These are phyloP conservation scores for Pseudolaguvia tuberculata DNA, from an alignment of 2,113 vertebrate species.

Conservation along the genomic window DNA sequence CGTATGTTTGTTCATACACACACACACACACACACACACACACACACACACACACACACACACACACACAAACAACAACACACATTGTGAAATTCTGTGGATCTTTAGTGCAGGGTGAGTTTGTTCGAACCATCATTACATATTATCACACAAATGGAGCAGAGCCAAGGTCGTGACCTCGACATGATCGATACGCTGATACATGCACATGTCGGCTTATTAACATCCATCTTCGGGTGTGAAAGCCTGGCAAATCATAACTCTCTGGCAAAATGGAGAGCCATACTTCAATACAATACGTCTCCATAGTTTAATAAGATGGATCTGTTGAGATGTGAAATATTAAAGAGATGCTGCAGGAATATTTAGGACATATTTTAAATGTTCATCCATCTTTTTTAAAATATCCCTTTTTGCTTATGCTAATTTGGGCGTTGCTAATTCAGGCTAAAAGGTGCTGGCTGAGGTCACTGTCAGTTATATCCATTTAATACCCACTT, in stretches of 20 bases:
- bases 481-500: slow-evolving; percentile 82
- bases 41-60: no score
- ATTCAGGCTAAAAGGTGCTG: slow-evolving; percentile 65
- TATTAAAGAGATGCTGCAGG: neutral
- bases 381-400: slow-evolving; percentile 30
- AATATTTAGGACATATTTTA: neutral
- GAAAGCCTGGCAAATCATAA: slow-evolving; percentile 17
- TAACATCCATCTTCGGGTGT: slow-evolving; percentile 28
- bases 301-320: neutral
- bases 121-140: slow-evolving; percentile 54
- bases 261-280: slow-evolving; percentile 2
- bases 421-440: slow-evolving; percentile 63
- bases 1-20: no score
- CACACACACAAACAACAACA: neutral
- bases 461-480: slow-evolving; percentile 78
- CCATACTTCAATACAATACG: neutral
- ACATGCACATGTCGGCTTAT: slow-evolving; percentile 19
- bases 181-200: slow-evolving; percentile 57
- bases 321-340: neutral
- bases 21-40: no score
- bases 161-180: slow-evolving; percentile 52
- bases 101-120: slow-evolving; percentile 13
- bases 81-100: neutral
- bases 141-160: slow-evolving; percentile 59
- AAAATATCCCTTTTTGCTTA: slow-evolving; percentile 61